Conservation (phyloP, 2,113 vertebrate species). For the Mustelus asterias region DNA sequence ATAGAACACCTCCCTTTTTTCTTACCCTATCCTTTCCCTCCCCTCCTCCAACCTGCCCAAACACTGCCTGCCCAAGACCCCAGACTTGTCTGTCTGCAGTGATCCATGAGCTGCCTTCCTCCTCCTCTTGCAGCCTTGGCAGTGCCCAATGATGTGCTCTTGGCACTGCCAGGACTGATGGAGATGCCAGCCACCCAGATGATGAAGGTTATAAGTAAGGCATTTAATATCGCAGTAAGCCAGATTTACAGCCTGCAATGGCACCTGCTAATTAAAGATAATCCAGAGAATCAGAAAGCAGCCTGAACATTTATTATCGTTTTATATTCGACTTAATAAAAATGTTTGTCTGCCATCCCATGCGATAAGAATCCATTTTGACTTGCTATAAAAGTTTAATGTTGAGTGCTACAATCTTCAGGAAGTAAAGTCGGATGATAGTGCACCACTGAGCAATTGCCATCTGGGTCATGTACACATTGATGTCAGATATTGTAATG, state of each 20-base stretch:
- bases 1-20: too few relatives aligned
- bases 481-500: conserved; percentile 14
- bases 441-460: not conserved
- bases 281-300: not conserved
- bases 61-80: too few relatives aligned
- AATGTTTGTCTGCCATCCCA: not conserved
- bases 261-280: not conserved
- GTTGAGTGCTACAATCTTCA: not conserved
- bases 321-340: not conserved
- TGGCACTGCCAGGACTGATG: too few relatives aligned
- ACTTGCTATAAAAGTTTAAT: conserved; percentile 10
- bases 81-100: too few relatives aligned
- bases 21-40: too few relatives aligned
- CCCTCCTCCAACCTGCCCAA: too few relatives aligned
- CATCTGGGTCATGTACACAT: conserved; percentile 14
- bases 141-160: too few relatives aligned
- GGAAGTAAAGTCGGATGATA: not conserved
- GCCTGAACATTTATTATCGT: not conserved
- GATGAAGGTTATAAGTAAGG: not conserved
- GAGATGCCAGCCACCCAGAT: too few relatives aligned
- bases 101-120: too few relatives aligned
- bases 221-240: not conserved
- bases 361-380: conserved; percentile 3
- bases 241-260: not conserved
- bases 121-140: too few relatives aligned